Conservation (phyloP, 2,113 vertebrate genomes). For the Asarcornis scutulata region DNA sequence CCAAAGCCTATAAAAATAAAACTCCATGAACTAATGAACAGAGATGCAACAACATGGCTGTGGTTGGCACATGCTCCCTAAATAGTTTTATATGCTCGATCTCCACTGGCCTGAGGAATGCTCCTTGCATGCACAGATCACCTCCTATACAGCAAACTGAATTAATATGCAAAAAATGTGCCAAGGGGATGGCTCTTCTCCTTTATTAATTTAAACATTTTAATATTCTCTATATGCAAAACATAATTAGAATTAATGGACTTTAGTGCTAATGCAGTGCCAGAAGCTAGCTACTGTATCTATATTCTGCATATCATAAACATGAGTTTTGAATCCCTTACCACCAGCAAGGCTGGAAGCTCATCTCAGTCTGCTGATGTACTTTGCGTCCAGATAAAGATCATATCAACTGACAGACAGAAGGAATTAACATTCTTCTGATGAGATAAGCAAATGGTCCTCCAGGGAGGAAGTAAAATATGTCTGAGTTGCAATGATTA, state of each 20-base stretch:
- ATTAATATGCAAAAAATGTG: slow-evolving; percentile 56
- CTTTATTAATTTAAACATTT: slow-evolving; percentile 71
- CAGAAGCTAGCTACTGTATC: slow-evolving; percentile 47
- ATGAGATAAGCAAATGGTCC: slow-evolving; percentile 57
- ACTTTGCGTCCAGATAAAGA: slow-evolving; percentile 47
- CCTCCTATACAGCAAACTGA: not conserved
- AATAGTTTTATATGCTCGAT: not conserved
- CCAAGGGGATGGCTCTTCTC: slow-evolving; percentile 14
- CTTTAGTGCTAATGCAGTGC: slow-evolving; percentile 44
- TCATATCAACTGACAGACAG: slow-evolving; percentile 55
- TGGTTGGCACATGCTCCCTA: not conserved
- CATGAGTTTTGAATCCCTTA: slow-evolving; percentile 40
- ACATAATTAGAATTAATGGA: slow-evolving; percentile 66
- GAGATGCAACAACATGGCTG: not conserved
- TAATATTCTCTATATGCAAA: slow-evolving; percentile 67
- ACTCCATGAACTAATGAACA: not conserved
- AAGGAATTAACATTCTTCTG: slow-evolving; percentile 44
- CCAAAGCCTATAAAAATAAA: not conserved
- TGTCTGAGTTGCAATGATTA: slow-evolving; percentile 47
- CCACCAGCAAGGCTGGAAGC: slow-evolving; percentile 51
- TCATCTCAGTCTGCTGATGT: slow-evolving; percentile 14
- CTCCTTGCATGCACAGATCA: slow-evolving; percentile 16
- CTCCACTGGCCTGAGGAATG: slow-evolving; percentile 16
- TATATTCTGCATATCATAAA: slow-evolving; percentile 43
- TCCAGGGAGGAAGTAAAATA: slow-evolving; percentile 33